Conservation (phyloP, 2,113 vertebrate species). For the Theristicus caerulescens region DNA sequence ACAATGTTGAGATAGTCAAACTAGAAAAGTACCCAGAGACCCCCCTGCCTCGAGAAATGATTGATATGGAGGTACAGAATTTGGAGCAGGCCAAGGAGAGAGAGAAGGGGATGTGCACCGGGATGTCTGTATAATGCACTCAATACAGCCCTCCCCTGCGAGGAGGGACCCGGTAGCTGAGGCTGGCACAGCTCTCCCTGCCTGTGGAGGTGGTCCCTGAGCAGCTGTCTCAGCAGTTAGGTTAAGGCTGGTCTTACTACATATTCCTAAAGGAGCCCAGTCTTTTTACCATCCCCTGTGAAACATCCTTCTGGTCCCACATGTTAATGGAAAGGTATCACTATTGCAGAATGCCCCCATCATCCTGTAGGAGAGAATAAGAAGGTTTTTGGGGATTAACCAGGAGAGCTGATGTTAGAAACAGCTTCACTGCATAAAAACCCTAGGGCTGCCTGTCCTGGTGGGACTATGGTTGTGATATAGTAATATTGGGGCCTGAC, state of each 20-base stretch:
- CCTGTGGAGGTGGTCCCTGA: not conserved
- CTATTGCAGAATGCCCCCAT: not conserved
- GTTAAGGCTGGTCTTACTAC: not conserved
- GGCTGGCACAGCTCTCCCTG: not conserved
- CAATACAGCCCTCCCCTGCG: not conserved
- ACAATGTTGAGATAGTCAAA: slow-evolving; percentile 38
- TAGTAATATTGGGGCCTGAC: not conserved
- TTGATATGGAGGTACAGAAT: slow-evolving; percentile 76
- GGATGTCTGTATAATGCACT: not conserved
- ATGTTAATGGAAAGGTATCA: not conserved
- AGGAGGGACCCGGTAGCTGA: not conserved
- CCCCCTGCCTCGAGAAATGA: slow-evolving; percentile 80
- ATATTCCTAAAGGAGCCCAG: not conserved
- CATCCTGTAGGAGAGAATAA: not conserved
- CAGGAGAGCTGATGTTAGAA: not conserved
- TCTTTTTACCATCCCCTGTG: not conserved
- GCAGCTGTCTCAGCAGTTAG: not conserved
- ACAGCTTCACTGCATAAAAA: not conserved
- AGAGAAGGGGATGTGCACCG: not conserved
- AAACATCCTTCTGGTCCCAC: not conserved
- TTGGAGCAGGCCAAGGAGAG: not conserved
- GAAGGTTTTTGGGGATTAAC: not conserved
- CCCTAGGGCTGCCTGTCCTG: not conserved
- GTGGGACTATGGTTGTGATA: not conserved
- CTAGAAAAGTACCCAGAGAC: slow-evolving; percentile 71